Conservation (phyloP, 1,140 invertebrate genomes). For the Nephila pilipes region DNA sequence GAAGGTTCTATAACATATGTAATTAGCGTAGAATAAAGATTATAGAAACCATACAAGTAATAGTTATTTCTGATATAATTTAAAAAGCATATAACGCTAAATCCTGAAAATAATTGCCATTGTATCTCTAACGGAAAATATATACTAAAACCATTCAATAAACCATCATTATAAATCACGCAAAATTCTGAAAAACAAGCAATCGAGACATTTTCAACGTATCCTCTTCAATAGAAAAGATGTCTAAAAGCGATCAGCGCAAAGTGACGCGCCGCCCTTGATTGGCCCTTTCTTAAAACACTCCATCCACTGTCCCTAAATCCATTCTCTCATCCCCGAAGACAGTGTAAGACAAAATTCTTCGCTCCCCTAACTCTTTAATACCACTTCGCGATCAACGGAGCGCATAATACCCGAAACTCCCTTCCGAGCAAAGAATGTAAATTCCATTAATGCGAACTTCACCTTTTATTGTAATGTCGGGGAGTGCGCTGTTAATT, state of each 20-base stretch:
- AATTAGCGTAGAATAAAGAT: too few relatives aligned
- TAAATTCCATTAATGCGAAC: constrained; percentile 75
- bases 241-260: background rate
- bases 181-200: too few relatives aligned
- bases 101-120: too few relatives aligned
- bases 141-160: too few relatives aligned
- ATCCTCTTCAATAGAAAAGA: background rate
- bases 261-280: background rate
- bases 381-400: background rate
- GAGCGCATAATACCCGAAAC: constrained; percentile 58
- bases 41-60: too few relatives aligned
- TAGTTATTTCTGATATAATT: too few relatives aligned
- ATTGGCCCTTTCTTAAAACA: background rate
- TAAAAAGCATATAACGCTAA: too few relatives aligned
- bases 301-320: background rate
- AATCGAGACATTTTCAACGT: background rate
- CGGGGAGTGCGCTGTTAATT: constrained; percentile 56
- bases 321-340: background rate
- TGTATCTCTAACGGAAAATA: too few relatives aligned
- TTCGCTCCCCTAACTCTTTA: constrained; percentile 55
- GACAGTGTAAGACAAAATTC: constrained; percentile 26
- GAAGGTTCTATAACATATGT: too few relatives aligned
- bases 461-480: constrained; percentile 76
- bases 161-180: background rate
- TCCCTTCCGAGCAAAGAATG: constrained; percentile 61